A percentile compares a stretch with the other conserved stretches of the same genome.
Evolutionary conservation across 1,140 invertebrate species (phyloP).

Genomic region (Diorhabda carinulata): DNA sequence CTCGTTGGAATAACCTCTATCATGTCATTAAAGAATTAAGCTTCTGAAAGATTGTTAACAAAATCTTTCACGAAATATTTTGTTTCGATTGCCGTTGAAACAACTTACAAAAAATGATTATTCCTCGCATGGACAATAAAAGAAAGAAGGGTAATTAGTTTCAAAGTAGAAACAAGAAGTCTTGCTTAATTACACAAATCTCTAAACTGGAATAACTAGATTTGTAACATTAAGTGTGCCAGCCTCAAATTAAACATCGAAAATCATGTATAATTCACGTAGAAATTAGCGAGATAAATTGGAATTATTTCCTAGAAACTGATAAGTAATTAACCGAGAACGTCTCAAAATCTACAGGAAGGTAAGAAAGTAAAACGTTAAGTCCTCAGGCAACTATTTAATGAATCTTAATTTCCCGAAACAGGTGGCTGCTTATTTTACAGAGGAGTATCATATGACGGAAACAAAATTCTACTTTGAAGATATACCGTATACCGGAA

Average conservation of each 20-base stretch:
- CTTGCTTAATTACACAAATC: background rate
- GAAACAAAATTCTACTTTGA: background rate
- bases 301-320: background rate
- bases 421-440: background rate
- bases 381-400: background rate
- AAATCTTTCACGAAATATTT: no score
- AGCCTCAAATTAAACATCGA: background rate
- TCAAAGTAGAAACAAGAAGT: no score
- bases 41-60: no score
- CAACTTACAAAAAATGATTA: no score
- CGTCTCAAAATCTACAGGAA: background rate
- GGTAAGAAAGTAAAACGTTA: slow-evolving; percentile 2
- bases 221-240: background rate
- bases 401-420: slow-evolving; percentile 2
- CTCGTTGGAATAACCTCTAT: no score
- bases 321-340: slow-evolving; percentile 2
- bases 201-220: background rate
- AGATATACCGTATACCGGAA: background rate
- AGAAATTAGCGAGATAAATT: background rate
- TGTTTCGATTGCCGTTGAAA: no score
- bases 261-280: background rate
- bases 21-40: no score
- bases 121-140: no score
- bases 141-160: no score
- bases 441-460: background rate